Conservation (phyloP, 2,113 vertebrate species). For the Sigmodon hispidus region DNA sequence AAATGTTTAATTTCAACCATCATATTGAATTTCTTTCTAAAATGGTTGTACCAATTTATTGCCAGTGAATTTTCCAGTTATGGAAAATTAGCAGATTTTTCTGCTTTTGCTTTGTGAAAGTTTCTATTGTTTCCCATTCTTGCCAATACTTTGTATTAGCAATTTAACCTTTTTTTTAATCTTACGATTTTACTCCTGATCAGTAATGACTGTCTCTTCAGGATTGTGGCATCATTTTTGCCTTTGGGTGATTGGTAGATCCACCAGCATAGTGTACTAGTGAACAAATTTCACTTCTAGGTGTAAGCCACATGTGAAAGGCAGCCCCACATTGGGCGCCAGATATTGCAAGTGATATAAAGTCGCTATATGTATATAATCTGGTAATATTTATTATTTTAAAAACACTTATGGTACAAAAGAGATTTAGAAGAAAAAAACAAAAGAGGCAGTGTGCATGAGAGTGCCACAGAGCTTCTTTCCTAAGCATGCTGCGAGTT, state of each 20-base stretch:
- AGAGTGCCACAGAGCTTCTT: no score
- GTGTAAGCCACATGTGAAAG: neutral
- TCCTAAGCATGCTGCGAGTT: no score
- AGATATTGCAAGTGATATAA: no score
- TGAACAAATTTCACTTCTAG: neutral
- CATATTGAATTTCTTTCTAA: slow-evolving; percentile 3
- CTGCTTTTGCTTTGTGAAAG: neutral
- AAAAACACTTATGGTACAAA: no score
- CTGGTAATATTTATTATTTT: no score
- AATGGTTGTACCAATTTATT: neutral
- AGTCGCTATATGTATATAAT: no score
- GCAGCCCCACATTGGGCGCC: no score
- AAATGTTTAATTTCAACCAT: slow-evolving; percentile 36
- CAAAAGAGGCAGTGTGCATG: no score
- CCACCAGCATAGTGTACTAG: neutral
- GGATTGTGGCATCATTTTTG: neutral
- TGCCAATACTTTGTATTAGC: neutral
- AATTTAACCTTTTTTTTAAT: neutral
- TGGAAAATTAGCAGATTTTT: neutral
- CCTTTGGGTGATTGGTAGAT: neutral
- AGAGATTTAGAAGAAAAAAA: no score
- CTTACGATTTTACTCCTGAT: neutral
- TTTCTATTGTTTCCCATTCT: neutral
- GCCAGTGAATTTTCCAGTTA: neutral
- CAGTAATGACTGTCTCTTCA: neutral